phyloP scores from a whole-genome alignment of 1,140 invertebrate genomes.

The Sitodiplosis mosellana region DNA sequence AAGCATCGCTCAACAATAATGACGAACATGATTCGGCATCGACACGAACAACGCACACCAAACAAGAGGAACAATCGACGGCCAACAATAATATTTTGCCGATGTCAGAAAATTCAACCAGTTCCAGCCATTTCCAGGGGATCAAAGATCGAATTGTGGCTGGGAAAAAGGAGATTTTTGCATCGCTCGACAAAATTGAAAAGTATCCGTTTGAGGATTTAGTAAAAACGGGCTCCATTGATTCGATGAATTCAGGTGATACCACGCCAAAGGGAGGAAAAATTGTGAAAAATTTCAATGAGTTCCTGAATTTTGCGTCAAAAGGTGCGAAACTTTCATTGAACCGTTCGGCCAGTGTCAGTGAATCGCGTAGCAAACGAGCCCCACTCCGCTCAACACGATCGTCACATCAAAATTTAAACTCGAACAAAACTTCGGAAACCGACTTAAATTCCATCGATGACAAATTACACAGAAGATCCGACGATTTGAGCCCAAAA shows the following conservation, averaged over 20 bases:
- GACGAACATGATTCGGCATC: neutral
- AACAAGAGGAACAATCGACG: neutral
- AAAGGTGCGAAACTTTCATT: conserved; percentile 33
- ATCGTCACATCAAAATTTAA: neutral
- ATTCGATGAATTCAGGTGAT: neutral
- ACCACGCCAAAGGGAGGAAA: conserved; percentile 18
- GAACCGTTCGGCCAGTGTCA: neutral
- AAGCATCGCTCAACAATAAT: too few species aligned
- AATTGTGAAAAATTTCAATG: conserved; percentile 66
- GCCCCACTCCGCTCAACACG: conserved; percentile 7
- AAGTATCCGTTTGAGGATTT: conserved; percentile 12
- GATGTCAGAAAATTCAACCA: conserved; percentile 10
- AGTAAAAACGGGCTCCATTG: conserved; percentile 10
- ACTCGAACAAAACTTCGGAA: neutral
- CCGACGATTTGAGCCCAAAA: neutral
- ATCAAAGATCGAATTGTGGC: conserved; percentile 30
- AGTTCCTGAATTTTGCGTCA: conserved; percentile 57
- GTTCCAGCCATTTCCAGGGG: conserved; percentile 30
- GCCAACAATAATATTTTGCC: neutral
- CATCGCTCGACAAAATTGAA: conserved; percentile 7
- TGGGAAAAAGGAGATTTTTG: conserved; percentile 15
- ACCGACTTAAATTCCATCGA: neutral
- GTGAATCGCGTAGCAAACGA: conserved; percentile 16
- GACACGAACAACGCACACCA: neutral
- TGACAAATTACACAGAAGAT: neutral